phyloP scores from a whole-genome alignment of 2,113 vertebrate species.

The Tragelaphus scriptus region DNA sequence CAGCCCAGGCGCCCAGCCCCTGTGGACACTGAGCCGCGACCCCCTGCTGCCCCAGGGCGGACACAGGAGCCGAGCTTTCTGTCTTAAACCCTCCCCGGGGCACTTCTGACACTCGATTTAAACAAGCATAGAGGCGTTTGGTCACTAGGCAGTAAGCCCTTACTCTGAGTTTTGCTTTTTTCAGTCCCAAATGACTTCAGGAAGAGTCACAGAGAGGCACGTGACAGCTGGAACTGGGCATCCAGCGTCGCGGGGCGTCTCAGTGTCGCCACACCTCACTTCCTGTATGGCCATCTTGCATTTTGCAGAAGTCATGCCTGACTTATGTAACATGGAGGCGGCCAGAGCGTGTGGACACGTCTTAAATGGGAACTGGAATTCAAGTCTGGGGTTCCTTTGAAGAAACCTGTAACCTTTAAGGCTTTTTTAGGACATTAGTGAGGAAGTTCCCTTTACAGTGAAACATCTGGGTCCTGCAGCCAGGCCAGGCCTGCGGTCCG shows the following conservation, averaged over 20 bases:
- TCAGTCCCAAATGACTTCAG: background rate
- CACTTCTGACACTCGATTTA: rapidly evolving
- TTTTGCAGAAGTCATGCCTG: background rate
- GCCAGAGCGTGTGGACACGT: rapidly evolving
- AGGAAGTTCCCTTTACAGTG: background rate
- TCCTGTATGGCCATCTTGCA: rapidly evolving
- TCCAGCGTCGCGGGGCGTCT: rapidly evolving
- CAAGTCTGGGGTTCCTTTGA: background rate
- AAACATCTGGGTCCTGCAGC: rapidly evolving
- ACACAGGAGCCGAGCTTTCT: rapidly evolving
- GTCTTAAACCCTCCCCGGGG: background rate
- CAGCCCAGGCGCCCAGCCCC: rapidly evolving
- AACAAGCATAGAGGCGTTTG: background rate
- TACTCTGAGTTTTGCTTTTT: background rate
- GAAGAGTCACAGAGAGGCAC: background rate
- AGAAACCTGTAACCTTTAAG: background rate
- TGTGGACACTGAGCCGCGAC: rapidly evolving
- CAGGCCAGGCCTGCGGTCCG: background rate
- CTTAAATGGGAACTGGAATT: background rate
- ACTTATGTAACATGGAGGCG: rapidly evolving
- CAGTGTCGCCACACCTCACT: rapidly evolving
- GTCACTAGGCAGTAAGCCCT: background rate
- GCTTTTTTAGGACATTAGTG: background rate
- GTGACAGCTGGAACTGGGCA: background rate
- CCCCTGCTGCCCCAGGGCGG: background rate